Evolutionary conservation across 2,113 vertebrate species (phyloP).

Genomic region (Solea solea): DNA sequence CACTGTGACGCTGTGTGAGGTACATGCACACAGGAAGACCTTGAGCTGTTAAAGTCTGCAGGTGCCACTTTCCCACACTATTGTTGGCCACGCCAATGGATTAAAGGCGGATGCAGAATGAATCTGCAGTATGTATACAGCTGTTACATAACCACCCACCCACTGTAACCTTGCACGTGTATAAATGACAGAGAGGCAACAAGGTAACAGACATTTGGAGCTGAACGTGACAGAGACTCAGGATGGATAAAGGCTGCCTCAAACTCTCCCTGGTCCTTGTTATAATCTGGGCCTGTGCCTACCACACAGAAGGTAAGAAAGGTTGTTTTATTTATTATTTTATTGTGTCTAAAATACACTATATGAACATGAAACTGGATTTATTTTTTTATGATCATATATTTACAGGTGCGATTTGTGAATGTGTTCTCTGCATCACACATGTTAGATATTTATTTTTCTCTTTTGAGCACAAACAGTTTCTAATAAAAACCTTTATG

Average conservation of each 20-base stretch:
- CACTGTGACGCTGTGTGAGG: background rate
- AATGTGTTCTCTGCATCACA: too few species aligned
- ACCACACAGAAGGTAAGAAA: slow-evolving; percentile 55
- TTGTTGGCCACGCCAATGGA: background rate
- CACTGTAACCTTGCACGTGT: background rate
- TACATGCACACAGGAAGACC: background rate
- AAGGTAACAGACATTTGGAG: background rate
- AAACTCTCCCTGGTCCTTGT: slow-evolving; percentile 37
- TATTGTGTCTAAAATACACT: too few species aligned
- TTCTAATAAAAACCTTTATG: too few species aligned
- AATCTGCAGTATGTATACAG: slow-evolving; percentile 17
- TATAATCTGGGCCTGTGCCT: slow-evolving; percentile 19
- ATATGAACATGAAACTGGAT: background rate
- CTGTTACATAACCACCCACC: slow-evolving; percentile 47
- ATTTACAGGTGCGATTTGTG: too few species aligned
- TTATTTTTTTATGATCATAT: too few species aligned
- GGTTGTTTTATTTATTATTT: background rate
- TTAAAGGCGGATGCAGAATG: slow-evolving; percentile 1
- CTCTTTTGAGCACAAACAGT: too few species aligned
- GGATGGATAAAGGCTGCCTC: slow-evolving; percentile 38
- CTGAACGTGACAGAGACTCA: slow-evolving; percentile 16
- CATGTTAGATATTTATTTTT: too few species aligned
- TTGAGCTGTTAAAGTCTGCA: slow-evolving; percentile 18
- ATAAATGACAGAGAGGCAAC: slow-evolving; percentile 33
- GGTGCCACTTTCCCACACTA: slow-evolving; percentile 64